phyloP scores from a whole-genome alignment of 2,113 vertebrate species.

The Paraplagusia blochii region DNA sequence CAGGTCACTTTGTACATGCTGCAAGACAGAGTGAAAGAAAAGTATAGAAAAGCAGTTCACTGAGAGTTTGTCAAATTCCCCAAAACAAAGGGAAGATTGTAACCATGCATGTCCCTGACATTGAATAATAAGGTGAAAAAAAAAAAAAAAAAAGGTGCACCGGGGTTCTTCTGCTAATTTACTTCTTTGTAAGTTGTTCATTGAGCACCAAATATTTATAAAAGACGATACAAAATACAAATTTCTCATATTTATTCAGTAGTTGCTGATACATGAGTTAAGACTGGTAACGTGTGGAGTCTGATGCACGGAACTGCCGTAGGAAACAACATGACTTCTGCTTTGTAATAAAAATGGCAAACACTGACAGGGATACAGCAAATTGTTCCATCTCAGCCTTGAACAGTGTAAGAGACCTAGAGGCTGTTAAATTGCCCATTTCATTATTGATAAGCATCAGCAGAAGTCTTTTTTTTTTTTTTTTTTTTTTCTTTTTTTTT shows the following conservation, averaged over 20 bases:
- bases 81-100: no score
- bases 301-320: no score
- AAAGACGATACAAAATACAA: no score
- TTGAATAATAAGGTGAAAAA: slow-evolving; percentile 44
- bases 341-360: neutral
- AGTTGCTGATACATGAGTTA: no score
- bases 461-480: slow-evolving; percentile 53
- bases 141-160: no score
- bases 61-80: no score
- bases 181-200: no score
- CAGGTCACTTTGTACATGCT: slow-evolving; percentile 46
- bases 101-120: slow-evolving; percentile 7
- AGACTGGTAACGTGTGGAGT: slow-evolving; percentile 1
- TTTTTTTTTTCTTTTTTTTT: slow-evolving; percentile 46
- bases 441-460: slow-evolving; percentile 73
- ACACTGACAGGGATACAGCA: slow-evolving; percentile 31
- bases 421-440: slow-evolving; percentile 69
- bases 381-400: slow-evolving; percentile 39
- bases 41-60: neutral
- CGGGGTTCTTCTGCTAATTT: slow-evolving; percentile 9
- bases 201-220: no score
- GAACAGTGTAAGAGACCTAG: slow-evolving; percentile 23
- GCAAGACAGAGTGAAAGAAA: slow-evolving; percentile 47
- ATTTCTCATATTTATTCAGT: no score
- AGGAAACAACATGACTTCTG: slow-evolving; percentile 7